phyloP scores from a whole-genome alignment of 2,888 invertebrate species.

The Ichneumoninae sp. region DNA sequence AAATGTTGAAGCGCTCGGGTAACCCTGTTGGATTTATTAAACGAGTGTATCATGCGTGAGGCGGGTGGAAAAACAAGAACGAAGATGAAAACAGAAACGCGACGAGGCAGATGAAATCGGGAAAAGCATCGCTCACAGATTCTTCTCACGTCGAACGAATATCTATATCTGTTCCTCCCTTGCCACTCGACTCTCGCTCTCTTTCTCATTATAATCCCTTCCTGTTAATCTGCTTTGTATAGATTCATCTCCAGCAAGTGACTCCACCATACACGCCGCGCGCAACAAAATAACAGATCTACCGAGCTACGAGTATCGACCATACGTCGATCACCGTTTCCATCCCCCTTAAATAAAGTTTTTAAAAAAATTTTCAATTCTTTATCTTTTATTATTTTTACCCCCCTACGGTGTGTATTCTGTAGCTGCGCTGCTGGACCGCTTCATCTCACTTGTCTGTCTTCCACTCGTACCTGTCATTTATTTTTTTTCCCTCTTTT shows the following conservation, averaged over 20 bases:
- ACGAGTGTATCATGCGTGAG: too few species aligned
- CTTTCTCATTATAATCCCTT: constrained; percentile 78
- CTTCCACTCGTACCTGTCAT: constrained; percentile 5
- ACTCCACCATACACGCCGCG: constrained; percentile 16
- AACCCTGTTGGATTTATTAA: background rate
- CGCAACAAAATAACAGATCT: constrained; percentile 5
- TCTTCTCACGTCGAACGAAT: constrained; percentile 30
- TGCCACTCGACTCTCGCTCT: constrained; percentile 34
- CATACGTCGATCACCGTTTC: constrained; percentile 29
- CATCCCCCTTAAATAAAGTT: constrained; percentile 22
- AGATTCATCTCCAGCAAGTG: constrained; percentile 34
- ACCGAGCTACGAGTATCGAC: constrained; percentile 13
- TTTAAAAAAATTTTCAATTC: background rate
- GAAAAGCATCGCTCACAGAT: background rate
- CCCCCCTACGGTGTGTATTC: constrained; percentile 21
- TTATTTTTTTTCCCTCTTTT: constrained; percentile 1
- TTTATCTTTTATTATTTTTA: background rate
- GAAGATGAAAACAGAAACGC: constrained; percentile 1
- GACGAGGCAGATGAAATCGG: constrained; percentile 28
- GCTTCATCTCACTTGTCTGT: constrained; percentile 46
- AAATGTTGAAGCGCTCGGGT: background rate
- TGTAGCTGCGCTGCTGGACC: background rate
- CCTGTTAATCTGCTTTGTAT: constrained; percentile 79
- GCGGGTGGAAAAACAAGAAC: background rate
- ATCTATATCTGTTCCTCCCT: constrained; percentile 20